Base-by-base conservation (phyloP, 1,140 invertebrate species). In the Conus ventricosus region DNA sequence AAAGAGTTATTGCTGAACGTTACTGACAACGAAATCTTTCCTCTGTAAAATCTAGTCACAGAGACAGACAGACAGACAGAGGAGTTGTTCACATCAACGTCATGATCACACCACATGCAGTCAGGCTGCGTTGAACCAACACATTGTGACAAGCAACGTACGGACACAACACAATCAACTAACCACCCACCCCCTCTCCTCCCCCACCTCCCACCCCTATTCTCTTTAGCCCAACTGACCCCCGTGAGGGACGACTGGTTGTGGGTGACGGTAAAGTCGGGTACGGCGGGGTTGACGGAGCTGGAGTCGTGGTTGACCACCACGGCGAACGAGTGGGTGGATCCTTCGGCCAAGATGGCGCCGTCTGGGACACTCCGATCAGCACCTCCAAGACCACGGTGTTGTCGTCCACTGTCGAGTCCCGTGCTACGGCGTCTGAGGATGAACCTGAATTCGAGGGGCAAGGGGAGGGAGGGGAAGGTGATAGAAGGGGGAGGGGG, bases 381-480 rank as follows among this genome's bases (percentile, higher is more conserved):
- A 91, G 80, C 15, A 91, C 85, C 63, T 92, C 90, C 82, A 91
- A 88, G 81, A 90, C 39, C 11, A 90, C 87, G n/a, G 88, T 83
- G 83, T 92, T 89, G 53, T 82, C 82, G 85, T 91, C 90, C n/a
- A 88, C 86, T n/a, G 54, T 88, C 81, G 87, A 81, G 27, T 90
- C 88, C 3, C 25, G 78, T 4, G 87, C 80, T 51, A 85, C 15
- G 23, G 71, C 17, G 71, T 84, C 88, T 7, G 75, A 39, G 15
- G 84, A 87, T 91, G 25, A 23, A 83, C 15, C 8, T 8, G 57
- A 87, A n/a, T 7, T 55, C 15, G 54, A 53, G 17, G 80, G 67
- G 67, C 1, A 8, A 71, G 20, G 20, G 11, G 67, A 20, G 60
- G 60, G 17, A 51, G 76, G 76, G 25, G 76, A n/a, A 15, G 76